Evolutionary conservation across 2,888 invertebrate genomes (phyloP).

Genomic region (Colletes collaris): DNA sequence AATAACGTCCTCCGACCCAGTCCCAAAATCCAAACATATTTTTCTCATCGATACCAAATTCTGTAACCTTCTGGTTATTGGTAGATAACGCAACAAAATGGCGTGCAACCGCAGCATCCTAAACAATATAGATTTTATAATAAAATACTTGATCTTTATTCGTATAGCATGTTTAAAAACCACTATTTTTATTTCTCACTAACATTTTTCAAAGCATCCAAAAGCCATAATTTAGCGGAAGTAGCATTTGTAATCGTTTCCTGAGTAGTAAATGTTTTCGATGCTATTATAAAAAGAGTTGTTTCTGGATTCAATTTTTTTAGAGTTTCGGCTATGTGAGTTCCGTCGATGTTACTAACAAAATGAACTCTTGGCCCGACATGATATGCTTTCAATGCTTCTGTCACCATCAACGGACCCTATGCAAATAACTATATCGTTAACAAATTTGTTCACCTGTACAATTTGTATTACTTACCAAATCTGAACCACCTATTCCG

Average conservation of each 20-base stretch:
- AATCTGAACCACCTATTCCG: slow-evolving; percentile 99
- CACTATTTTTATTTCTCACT: slow-evolving; percentile 75
- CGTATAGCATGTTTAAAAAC: not conserved
- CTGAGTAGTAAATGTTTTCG: slow-evolving; percentile 99
- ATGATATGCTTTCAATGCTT: slow-evolving; percentile 96
- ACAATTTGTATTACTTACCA: slow-evolving; percentile 83
- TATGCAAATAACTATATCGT: slow-evolving; percentile 70
- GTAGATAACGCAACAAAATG: slow-evolving; percentile 99
- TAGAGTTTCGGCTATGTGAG: slow-evolving; percentile 97
- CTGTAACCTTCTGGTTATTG: slow-evolving; percentile 96
- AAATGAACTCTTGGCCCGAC: slow-evolving; percentile 95
- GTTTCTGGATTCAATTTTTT: slow-evolving; percentile 96
- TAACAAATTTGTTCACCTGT: not conserved
- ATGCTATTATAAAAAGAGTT: slow-evolving; percentile 98
- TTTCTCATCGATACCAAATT: slow-evolving; percentile 97
- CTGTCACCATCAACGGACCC: slow-evolving; percentile 99
- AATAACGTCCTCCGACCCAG: slow-evolving; percentile 99
- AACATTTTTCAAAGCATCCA: slow-evolving; percentile 93
- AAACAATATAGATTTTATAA: slow-evolving; percentile 34
- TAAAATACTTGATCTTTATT: not conserved
- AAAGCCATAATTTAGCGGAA: slow-evolving; percentile 98
- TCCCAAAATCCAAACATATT: slow-evolving; percentile 99
- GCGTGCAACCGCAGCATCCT: slow-evolving; percentile 94
- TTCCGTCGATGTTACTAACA: slow-evolving; percentile 99
- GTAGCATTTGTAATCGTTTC: slow-evolving; percentile 99